Evolutionary conservation across 2,113 vertebrate genomes (phyloP), one percentile per base, ranked within the genome.

Genomic region (human): DNA sequence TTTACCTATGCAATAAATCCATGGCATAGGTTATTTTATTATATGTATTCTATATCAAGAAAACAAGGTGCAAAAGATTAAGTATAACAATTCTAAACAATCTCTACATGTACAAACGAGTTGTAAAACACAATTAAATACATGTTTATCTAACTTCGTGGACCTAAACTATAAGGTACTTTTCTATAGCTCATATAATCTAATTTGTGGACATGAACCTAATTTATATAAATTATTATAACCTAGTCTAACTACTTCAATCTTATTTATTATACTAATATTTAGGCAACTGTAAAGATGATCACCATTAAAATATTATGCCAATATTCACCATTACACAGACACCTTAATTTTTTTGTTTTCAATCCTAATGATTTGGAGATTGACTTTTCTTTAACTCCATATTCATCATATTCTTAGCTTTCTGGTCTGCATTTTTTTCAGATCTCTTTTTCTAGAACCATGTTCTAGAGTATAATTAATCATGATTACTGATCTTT

Each of bases 401-500:
- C 6, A 73, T 48, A 72, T 52, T 87, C 27, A 35, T 32, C 6
- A 81, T 61, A 70, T 57, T 87, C 22, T 13, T 22, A 8, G 17
- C 1, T 75, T 89, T 70, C 43, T 85, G 1, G 0, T 27, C 5
- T 30, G 12, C 2, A 6, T 64, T 93, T 94, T 82, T 59, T 4
- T 55, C 72, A 35, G 0, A 48, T 88, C 90, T 4, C 4, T 27
- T 3, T 92, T 94, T 90, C 94, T 20, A 97, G 40, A 78, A 30
- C 2, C 17, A 57, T 59, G 11, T 96, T 72, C 72, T 95, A 97
- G 40, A 45, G 25, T 95, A 68, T 75, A 97, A 96, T 90, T 97
- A 97, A 70, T 97, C 96, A 64, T 16, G 30, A 45, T 97, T 96
- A 70, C 64, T 94, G 13, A 59, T 89, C 80, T 93, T 89, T 92